Evolutionary conservation across 2,797 vertebrate genomes (phyloP), one percentile per base, ranked within the genome.

Genomic region (Brachyalestes nurse): DNA sequence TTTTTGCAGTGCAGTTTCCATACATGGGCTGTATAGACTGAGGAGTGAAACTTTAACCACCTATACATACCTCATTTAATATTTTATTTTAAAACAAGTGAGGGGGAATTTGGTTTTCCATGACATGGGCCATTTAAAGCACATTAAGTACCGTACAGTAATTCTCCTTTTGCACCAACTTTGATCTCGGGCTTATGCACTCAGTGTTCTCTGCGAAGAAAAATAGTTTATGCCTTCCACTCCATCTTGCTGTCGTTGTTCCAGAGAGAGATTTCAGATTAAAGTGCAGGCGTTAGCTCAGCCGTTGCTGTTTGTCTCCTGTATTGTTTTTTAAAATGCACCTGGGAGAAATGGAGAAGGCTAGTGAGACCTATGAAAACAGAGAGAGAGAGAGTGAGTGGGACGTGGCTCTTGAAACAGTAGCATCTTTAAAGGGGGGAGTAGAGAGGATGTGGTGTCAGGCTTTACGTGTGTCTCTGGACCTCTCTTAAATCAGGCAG

Each of bases 401-500:
- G 45, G 70, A 58, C 71, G 65, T 38, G 73, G 60, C 38, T 53
- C n/a, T 70, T 72, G 28, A 77, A 62, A 60, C 40, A 40, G 74
- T 45, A 47, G 66, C 74, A 62, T 74, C 47, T 76, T 64, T 19
- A 14, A 21, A 57, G 21, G 66, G 12, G 73, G 28, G 60, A 12
- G 10, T 28, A 51, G 38, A 42, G 47, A 71, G 47, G 34, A 72
- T 51, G 58, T 42, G 38, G 49, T 38, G 14, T 49, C 21, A 19
- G 72, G 21, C 34, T 40, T 58, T 40, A 49, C 23, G 53, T 25
- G 81, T 61, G 45, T 75, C 64, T 75, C 57, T 72, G 67, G 28
- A 55, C 16, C 79, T 25, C 88, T 89, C 89, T 88, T 92, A 94
- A 93, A 93, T 93, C 91, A 93, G 88, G 88, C 90, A 82, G 82